Conservation (phyloP, 2,113 vertebrate genomes). For the Rhabdomys dilectus region DNA sequence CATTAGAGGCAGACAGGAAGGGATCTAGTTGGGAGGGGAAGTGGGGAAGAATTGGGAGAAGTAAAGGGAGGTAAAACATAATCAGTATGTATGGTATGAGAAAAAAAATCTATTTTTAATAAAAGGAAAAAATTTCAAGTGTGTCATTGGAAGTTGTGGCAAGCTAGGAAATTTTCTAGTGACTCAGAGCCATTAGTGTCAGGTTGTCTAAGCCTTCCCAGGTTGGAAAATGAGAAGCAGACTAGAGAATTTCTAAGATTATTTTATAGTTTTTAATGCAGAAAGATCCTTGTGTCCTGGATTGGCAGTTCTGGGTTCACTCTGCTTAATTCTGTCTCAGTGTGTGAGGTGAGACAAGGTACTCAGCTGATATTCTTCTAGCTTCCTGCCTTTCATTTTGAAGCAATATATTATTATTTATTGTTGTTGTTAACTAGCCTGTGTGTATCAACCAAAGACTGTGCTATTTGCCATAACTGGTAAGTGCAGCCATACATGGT, state of each 20-base stretch:
- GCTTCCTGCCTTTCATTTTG: slow-evolving; percentile 1
- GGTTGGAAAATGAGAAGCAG: slow-evolving; percentile 2
- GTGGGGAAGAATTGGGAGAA: background rate
- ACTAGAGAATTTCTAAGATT: background rate
- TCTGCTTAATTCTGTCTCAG: background rate
- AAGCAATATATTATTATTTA: background rate
- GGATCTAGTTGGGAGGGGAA: background rate
- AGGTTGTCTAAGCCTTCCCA: background rate
- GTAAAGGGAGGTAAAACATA: background rate
- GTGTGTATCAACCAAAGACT: background rate
- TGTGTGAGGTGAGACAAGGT: background rate
- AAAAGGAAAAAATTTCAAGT: background rate
- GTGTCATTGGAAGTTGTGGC: background rate
- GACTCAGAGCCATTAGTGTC: background rate
- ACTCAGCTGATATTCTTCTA: background rate
- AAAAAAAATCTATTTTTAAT: background rate
- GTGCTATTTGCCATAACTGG: background rate
- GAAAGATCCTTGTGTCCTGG: background rate
- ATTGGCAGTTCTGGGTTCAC: background rate
- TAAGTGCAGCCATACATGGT: background rate
- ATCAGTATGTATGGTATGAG: background rate
- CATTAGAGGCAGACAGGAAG: background rate
- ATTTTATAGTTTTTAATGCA: background rate
- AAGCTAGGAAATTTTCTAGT: background rate
- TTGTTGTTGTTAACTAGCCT: background rate